These are phyloP conservation scores for Oreochromis grahami DNA, from an alignment of 2,797 vertebrate species.

Conservation along the genomic window DNA sequence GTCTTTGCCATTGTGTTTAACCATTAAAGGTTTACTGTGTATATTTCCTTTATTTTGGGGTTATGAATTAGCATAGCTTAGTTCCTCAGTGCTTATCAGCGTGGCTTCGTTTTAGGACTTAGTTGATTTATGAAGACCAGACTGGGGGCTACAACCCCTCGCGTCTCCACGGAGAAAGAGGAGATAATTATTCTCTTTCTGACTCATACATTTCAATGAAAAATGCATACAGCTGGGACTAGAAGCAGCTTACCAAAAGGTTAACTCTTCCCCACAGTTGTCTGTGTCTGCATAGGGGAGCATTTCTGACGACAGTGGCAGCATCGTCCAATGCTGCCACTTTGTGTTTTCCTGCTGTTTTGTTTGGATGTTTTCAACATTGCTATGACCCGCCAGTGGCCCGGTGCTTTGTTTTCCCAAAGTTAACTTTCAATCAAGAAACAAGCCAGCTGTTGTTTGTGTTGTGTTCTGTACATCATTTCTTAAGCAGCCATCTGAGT, in stretches of 20 bases:
- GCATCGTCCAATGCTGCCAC: conserved; percentile 7
- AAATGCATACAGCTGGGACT: conserved; percentile 70
- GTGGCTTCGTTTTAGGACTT: conserved; percentile 25
- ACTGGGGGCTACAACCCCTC: conserved; percentile 47
- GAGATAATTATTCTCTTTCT: conserved; percentile 72
- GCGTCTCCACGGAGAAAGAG: conserved; percentile 32
- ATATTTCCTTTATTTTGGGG: not conserved
- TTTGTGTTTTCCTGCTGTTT: conserved; percentile 58
- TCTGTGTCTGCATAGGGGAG: conserved; percentile 55
- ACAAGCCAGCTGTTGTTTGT: conserved; percentile 64
- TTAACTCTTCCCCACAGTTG: conserved; percentile 68
- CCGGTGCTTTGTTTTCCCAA: conserved; percentile 49
- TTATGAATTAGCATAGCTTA: conserved; percentile 19
- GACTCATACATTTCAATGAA: conserved; percentile 64
- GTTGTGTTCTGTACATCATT: conserved; percentile 35
- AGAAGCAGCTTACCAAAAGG: conserved; percentile 69
- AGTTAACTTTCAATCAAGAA: conserved; percentile 69
- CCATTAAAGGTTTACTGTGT: not conserved
- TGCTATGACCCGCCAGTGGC: conserved; percentile 39
- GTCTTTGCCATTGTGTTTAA: not conserved
- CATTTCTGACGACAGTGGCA: conserved; percentile 33
- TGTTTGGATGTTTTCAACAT: conserved; percentile 60
- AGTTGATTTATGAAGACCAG: conserved; percentile 51
- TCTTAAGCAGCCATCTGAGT: conserved; percentile 26
- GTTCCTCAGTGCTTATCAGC: conserved; percentile 30